Conservation (phyloP, 2,113 vertebrate genomes). For the Rhineura floridana region DNA sequence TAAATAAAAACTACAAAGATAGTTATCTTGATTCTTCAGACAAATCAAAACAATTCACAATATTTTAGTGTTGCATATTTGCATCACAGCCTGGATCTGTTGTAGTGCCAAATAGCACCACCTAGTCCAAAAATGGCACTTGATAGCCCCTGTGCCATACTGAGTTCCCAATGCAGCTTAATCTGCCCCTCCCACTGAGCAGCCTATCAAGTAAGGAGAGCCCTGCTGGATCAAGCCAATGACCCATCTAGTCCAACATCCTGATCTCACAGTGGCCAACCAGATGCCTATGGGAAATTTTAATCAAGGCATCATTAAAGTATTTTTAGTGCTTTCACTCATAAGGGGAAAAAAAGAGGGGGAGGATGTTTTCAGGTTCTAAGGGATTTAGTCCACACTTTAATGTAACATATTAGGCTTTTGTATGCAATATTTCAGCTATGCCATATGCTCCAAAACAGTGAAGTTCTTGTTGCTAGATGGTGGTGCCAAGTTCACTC, state of each 20-base stretch:
- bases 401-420: neutral
- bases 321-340: neutral
- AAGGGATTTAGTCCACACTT: neutral
- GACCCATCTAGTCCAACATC: too few relatives aligned
- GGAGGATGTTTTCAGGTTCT: neutral
- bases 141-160: neutral
- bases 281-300: too few relatives aligned
- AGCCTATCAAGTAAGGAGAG: neutral
- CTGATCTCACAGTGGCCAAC: too few relatives aligned
- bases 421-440: neutral
- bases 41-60: constrained; percentile 15
- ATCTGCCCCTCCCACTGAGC: neutral
- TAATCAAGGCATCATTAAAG: neutral
- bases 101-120: neutral
- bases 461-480: neutral
- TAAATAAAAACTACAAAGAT: neutral
- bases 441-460: neutral
- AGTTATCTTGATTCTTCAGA: constrained; percentile 19
- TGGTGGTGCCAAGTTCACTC: neutral
- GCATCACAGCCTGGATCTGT: neutral
- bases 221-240: too few relatives aligned
- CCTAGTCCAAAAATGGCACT: neutral
- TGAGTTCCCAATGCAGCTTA: neutral
- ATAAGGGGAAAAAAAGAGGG: neutral
- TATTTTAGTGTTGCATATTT: constrained; percentile 28